Evolutionary conservation across 2,888 invertebrate genomes (phyloP), one percentile per base, ranked within the genome.

Genomic region (Brenthis ino): DNA sequence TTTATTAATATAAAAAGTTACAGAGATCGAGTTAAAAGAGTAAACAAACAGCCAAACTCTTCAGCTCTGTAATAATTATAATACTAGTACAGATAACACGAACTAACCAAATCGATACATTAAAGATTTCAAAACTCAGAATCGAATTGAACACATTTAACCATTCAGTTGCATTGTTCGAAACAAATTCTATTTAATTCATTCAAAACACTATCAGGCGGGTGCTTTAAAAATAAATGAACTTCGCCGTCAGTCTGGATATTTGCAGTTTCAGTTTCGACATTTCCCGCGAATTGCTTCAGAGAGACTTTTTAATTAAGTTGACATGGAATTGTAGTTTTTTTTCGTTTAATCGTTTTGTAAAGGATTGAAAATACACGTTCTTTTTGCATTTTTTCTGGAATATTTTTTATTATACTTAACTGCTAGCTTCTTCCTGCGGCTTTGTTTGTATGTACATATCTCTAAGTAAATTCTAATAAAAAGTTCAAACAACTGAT

Each of bases 291-390:
- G 24, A 57, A 65, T 50, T 67, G 47, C 53, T 16, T 61, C 47
- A 61, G 51, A 55, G 55, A 48, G 54, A 67, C 61, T 67, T 67
- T 67, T 67, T 67, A 67, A 67, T 67, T 67, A 67, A 61, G 55
- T 58, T 66, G 57, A 66, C 65, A 51, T 54, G 24, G 53, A 66
- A 53, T 66, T 37, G 65, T 51, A 28, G 53, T 24, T 13, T n/a
- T n/a, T n/a, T 48, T 66, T 16, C n/a, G 11, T 11, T 58, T 43
- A 56, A 57, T 28, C 28, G 14, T 50, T 65, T 66, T 16, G 33
- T 14, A 16, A 47, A 43, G 6, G 12, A 43, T 58, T 28, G 6
- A 20, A 6, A n/a, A 43, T 55, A 56, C 14, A 56, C 20, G 24
- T 24, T 14, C 54, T 66, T 48, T 56, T 56, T 58, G 14, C 6